Conservation (phyloP, 2,113 vertebrate species). For the Misgurnus anguillicaudatus region DNA sequence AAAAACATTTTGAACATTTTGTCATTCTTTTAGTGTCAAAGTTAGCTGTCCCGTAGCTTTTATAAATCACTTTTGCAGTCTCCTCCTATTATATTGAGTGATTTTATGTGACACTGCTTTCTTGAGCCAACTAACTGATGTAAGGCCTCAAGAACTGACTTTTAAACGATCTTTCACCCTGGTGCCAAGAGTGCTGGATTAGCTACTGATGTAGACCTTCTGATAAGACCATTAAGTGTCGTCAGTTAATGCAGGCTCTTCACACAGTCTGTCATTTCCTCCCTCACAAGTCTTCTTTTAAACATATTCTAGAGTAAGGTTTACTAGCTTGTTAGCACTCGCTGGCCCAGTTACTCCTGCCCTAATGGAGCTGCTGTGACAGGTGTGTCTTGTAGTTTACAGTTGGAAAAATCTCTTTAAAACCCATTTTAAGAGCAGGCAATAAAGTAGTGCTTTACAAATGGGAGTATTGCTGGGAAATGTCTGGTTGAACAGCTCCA, state of each 20-base stretch:
- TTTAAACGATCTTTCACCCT: constrained; percentile 16
- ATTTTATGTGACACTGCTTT: too few relatives aligned
- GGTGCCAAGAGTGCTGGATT: constrained; percentile 25
- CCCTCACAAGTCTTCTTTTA: constrained; percentile 57
- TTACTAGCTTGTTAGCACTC: constrained; percentile 62
- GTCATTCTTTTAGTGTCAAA: too few relatives aligned
- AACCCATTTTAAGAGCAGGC: constrained; percentile 24
- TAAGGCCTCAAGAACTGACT: background rate
- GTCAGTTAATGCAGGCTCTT: constrained; percentile 56
- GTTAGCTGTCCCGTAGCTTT: too few relatives aligned
- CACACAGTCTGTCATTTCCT: constrained; percentile 60
- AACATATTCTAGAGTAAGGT: constrained; percentile 55
- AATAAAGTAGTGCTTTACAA: constrained; percentile 15
- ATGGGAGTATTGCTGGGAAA: constrained; percentile 44
- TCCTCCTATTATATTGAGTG: too few relatives aligned
- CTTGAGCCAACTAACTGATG: background rate
- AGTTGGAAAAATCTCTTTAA: constrained; percentile 31
- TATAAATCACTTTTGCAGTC: too few relatives aligned
- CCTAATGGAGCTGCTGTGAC: constrained; percentile 38
- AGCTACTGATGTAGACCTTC: constrained; percentile 23
- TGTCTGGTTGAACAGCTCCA: constrained; percentile 14
- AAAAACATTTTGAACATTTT: too few relatives aligned
- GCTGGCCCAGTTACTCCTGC: constrained; percentile 15
- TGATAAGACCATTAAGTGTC: constrained; percentile 61
- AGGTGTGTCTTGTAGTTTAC: constrained; percentile 45